Conservation (phyloP, 2,113 vertebrate genomes). For the Sula dactylatra region DNA sequence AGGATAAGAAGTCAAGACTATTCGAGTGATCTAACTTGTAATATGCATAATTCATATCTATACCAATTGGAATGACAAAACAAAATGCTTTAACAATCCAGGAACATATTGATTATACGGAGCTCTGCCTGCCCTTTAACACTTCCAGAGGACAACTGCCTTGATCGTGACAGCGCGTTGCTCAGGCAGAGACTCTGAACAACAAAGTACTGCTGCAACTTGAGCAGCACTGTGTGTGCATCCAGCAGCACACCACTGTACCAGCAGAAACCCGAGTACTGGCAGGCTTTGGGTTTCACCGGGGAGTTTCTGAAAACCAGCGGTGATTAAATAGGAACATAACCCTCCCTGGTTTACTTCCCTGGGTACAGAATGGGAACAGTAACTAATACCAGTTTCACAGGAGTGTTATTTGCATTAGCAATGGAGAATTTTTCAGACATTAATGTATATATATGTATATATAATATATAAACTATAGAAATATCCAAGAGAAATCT, state of each 20-base stretch:
- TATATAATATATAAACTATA: no score
- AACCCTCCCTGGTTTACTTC: background rate
- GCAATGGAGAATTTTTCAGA: background rate
- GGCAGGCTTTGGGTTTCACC: background rate
- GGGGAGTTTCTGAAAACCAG: background rate
- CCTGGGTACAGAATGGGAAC: background rate
- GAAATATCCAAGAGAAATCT: background rate
- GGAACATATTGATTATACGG: background rate
- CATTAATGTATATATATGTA: background rate
- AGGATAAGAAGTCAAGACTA: background rate
- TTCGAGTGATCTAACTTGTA: background rate
- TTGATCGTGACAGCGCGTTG: accelerated
- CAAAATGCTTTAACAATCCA: background rate
- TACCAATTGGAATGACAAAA: background rate
- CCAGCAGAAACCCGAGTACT: no score
- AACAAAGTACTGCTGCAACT: no score
- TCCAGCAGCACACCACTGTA: accelerated
- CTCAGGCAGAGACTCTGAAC: background rate
- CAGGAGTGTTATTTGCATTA: background rate
- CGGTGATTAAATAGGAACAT: background rate
- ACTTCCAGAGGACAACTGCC: background rate
- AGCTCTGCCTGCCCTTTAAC: background rate
- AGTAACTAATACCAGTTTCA: background rate
- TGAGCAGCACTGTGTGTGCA: accelerated
- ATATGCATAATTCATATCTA: background rate